Conservation (phyloP, 2,797 vertebrate species). For the Pelobates cultripes region DNA sequence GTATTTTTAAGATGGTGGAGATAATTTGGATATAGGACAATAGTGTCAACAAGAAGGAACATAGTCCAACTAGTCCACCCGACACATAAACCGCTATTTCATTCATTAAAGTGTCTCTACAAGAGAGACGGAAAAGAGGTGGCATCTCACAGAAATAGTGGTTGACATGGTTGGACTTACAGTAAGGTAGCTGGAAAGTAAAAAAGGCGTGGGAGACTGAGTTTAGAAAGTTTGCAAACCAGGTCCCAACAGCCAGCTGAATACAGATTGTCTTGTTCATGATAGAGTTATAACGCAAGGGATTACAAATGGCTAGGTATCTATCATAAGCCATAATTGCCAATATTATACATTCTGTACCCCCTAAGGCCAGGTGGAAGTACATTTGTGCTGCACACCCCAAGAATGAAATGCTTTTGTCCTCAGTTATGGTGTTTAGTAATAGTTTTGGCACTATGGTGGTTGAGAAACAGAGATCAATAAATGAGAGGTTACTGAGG, state of each 20-base stretch:
- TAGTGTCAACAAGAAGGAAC: conserved; percentile 23
- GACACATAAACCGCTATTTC: conserved; percentile 30
- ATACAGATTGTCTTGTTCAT: conserved; percentile 14
- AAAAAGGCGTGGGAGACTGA: not conserved
- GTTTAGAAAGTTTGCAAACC: conserved; percentile 11
- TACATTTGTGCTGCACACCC: conserved; percentile 39
- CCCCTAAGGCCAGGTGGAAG: conserved; percentile 1
- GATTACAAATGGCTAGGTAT: conserved; percentile 42
- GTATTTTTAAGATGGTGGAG: conserved; percentile 35
- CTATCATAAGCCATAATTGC: conserved; percentile 38
- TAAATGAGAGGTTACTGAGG: conserved; percentile 33
- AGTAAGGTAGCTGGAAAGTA: conserved; percentile 23
- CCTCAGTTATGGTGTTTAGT: conserved; percentile 12
- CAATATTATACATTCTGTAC: conserved; percentile 24
- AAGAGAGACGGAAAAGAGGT: conserved; percentile 28
- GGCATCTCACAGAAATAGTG: conserved; percentile 43
- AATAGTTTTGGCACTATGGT: conserved; percentile 33
- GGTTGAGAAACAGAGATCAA: conserved; percentile 38
- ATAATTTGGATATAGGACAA: conserved; percentile 33
- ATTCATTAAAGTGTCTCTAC: conserved; percentile 24
- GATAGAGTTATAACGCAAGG: conserved; percentile 21
- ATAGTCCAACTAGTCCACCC: not conserved
- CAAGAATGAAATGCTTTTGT: conserved; percentile 43
- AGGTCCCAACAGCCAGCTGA: not conserved
- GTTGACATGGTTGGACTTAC: conserved; percentile 23